Evolutionary conservation across 92 coral and sea anemone species (phyloP).

Genomic region (Palythoa grandiflora): DNA sequence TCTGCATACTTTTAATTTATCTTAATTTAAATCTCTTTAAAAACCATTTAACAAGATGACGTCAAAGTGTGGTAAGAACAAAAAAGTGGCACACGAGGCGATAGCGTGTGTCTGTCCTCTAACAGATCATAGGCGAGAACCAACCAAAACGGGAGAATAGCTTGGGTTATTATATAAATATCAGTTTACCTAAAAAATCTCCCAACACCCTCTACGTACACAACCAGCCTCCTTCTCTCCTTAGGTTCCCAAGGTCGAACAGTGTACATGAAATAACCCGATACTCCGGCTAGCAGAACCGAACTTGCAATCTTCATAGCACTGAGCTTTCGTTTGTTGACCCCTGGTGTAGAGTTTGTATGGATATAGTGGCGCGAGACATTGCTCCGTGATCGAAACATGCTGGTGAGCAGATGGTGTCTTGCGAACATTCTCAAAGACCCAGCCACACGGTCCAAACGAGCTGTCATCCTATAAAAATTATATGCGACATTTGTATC

Average conservation of each 20-base stretch:
- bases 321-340: conserved; percentile 9
- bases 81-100: too few species aligned
- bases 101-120: too few species aligned
- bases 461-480: neutral
- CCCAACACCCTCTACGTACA: conserved; percentile 78
- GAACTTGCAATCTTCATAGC: conserved; percentile 6
- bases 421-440: neutral
- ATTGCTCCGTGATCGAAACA: neutral
- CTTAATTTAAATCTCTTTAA: neutral
- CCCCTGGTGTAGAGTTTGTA: neutral
- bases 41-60: too few species aligned
- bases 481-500: neutral
- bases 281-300: neutral
- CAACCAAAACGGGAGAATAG: too few species aligned
- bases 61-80: too few species aligned
- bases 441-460: neutral
- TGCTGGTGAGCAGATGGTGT: neutral
- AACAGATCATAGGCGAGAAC: too few species aligned
- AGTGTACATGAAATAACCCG: conserved; percentile 37
- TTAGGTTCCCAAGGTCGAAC: conserved; percentile 70
- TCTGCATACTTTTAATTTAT: too few species aligned
- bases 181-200: conserved; percentile 85
- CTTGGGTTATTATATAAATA: too few species aligned
- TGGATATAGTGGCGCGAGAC: neutral
- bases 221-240: conserved; percentile 83